Percentiles rank a stretch among this genome's conserved stretches.
Conservation (phyloP, 2,113 vertebrate genomes). For the Dicentrarchus labrax region DNA sequence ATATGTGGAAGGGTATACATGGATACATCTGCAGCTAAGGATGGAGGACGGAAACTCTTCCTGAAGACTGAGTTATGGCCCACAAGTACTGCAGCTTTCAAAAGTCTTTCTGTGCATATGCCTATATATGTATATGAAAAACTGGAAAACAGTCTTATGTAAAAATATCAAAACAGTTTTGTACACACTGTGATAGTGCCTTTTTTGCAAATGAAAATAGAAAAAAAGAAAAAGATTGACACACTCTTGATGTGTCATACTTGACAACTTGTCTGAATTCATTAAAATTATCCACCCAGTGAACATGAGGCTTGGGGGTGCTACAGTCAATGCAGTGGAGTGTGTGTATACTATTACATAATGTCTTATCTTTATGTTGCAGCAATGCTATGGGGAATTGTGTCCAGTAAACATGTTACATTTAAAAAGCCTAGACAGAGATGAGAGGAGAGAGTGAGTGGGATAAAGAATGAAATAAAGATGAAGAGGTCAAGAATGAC, state of each 20-base stretch:
- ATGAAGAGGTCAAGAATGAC: neutral
- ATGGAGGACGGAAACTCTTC: no score
- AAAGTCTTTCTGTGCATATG: no score
- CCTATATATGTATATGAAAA: no score
- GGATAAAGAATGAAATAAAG: neutral
- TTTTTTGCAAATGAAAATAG: no score
- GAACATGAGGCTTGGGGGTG: neutral
- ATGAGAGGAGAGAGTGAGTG: neutral
- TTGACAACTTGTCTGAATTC: constrained; percentile 25
- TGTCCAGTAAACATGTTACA: constrained; percentile 13
- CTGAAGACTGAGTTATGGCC: no score
- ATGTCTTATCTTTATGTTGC: constrained; percentile 3
- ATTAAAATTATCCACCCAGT: constrained; percentile 2
- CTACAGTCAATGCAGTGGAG: neutral
- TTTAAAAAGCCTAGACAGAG: neutral
- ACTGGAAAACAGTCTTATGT: no score
- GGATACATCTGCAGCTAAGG: no score
- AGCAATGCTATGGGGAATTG: neutral
- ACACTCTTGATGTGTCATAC: neutral
- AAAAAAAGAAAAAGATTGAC: no score
- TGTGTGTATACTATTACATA: constrained; percentile 1
- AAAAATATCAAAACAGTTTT: no score
- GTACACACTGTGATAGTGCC: no score
- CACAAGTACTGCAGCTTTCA: no score
- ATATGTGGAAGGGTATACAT: no score